These are phyloP conservation scores for Pristionchus japonicus DNA, from an alignment of 2,888 invertebrate species.

Conservation along the genomic window DNA sequence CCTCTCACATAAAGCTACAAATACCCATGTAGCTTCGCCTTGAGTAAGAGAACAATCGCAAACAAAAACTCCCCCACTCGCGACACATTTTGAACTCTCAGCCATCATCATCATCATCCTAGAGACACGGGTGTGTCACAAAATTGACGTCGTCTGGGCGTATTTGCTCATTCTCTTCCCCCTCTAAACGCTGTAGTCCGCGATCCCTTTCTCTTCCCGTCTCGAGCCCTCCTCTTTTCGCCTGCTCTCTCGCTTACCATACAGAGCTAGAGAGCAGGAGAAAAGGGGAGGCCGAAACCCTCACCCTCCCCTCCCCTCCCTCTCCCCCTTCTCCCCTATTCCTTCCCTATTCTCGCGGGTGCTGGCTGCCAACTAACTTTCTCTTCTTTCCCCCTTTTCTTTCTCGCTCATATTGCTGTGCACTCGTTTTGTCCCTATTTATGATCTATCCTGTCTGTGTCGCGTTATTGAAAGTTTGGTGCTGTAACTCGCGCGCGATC, in stretches of 20 bases:
- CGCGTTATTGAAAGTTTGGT: neutral
- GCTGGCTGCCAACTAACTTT: neutral
- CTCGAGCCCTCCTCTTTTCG: no score
- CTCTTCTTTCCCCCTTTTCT: neutral
- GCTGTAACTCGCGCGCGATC: no score
- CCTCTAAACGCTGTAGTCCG: slow-evolving; percentile 2
- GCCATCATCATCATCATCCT: neutral
- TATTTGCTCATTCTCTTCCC: slow-evolving; percentile 6
- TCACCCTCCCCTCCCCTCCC: neutral
- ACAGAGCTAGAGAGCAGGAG: no score
- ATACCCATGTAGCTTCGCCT: neutral
- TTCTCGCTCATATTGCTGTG: neutral
- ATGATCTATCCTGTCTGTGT: neutral
- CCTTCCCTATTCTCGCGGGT: neutral
- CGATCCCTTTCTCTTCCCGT: neutral
- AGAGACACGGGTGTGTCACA: neutral
- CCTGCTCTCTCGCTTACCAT: neutral
- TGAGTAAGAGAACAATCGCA: neutral
- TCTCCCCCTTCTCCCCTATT: neutral
- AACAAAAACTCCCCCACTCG: neutral
- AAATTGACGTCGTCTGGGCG: neutral
- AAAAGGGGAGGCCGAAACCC: no score
- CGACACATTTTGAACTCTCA: neutral
- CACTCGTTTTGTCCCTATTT: neutral
- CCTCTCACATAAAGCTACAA: no score